Base-by-base conservation (phyloP, 1,140 invertebrate species). In the Teleopsis dalmanni region DNA sequence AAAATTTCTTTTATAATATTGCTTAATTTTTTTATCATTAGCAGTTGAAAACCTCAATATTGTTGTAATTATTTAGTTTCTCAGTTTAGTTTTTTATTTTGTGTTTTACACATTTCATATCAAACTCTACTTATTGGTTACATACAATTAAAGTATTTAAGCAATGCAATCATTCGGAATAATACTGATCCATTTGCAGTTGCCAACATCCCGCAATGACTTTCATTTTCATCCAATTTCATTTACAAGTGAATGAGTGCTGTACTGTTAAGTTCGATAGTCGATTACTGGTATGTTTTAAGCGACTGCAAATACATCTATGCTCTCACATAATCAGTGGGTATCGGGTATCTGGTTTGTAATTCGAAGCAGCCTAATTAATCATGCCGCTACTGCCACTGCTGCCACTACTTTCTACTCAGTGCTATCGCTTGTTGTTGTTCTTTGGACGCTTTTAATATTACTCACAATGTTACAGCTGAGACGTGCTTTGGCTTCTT, bases 401-500 rank as follows among this genome's bases (percentile, higher is more conserved):
- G n/a, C n/a, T n/a, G n/a, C n/a, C n/a, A n/a, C n/a, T n/a, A n/a
- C n/a, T n/a, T n/a, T n/a, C n/a, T n/a, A n/a, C n/a, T n/a, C n/a
- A n/a, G n/a, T n/a, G n/a, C n/a, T n/a, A n/a, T n/a, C n/a, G n/a
- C n/a, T n/a, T n/a, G n/a, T n/a, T n/a, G n/a, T n/a, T n/a, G n/a
- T n/a, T n/a, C n/a, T n/a, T n/a, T n/a, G n/a, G n/a, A 43, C 26
- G 26, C 16, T 29, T 43, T 43, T 43, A 25, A 43, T 43, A 27
- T 43, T 43, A 27, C 23, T 42, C 40, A 42, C n/a, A 40, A 43
- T 43, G 41, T 19, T 43, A 43, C 41, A 43, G 41, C 41, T 43
- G 41, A 27, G 41, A 43, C 41, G 41, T 43, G 41, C 27, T 43
- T 43, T 21, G 41, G n/a, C n/a, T n/a, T n/a, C n/a, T n/a, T n/a